phyloP scores from a whole-genome alignment of 2,888 invertebrate species.

The Cheilosia scutellata region DNA sequence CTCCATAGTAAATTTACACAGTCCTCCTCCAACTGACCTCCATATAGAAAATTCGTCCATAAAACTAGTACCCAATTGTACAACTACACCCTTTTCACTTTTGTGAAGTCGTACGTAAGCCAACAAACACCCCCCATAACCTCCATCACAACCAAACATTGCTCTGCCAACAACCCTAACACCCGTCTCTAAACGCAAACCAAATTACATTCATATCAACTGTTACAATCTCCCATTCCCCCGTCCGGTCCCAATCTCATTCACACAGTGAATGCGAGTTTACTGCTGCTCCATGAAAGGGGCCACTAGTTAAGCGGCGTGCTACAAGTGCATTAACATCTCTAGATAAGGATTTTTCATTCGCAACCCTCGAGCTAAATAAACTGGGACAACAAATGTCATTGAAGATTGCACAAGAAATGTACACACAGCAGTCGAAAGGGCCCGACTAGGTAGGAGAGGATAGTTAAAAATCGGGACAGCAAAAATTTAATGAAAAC shows the following conservation, averaged over 20 bases:
- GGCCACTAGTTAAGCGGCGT: conserved; percentile 48
- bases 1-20: conserved; percentile 54
- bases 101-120: conserved; percentile 61
- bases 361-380: conserved; percentile 56
- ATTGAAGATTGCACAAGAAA: conserved; percentile 69
- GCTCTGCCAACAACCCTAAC: conserved; percentile 59
- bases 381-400: conserved; percentile 75
- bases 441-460: conserved; percentile 35
- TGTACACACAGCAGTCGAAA: background rate
- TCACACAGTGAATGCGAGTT: conserved; percentile 1
- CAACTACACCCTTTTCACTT: conserved; percentile 60
- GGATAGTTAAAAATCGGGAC: conserved; percentile 61
- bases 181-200: conserved; percentile 70
- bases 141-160: conserved; percentile 1
- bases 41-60: conserved; percentile 27
- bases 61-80: conserved; percentile 25
- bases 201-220: conserved; percentile 75
- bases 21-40: conserved; percentile 66
- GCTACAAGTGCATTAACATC: conserved; percentile 76
- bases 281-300: conserved; percentile 19
- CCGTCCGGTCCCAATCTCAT: background rate
- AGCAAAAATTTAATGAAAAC: conserved; percentile 65
- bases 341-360: conserved; percentile 71
- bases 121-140: conserved; percentile 26
- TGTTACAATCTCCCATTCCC: conserved; percentile 61